These are phyloP conservation scores for Caenorhabditis sp. DNA, from an alignment of 2,888 invertebrate genomes.

Conservation along the genomic window DNA sequence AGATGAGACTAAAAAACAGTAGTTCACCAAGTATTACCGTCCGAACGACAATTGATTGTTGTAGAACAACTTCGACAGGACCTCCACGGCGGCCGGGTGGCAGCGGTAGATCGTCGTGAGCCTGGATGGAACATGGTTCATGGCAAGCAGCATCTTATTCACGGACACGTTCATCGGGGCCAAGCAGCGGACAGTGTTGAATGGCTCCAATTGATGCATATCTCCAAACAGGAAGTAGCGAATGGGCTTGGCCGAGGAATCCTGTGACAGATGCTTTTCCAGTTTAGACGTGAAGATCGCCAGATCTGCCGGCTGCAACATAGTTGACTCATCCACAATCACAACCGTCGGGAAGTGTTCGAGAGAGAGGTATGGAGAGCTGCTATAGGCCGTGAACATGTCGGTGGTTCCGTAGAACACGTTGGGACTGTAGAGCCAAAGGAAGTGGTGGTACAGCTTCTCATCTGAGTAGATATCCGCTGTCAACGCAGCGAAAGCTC, in stretches of 20 bases:
- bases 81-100: not conserved
- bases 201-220: not conserved
- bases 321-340: not conserved
- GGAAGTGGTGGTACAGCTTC: no score
- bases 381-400: not conserved
- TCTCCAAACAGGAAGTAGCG: not conserved
- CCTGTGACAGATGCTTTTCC: no score
- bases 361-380: not conserved
- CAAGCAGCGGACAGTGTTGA: not conserved
- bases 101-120: not conserved
- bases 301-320: not conserved
- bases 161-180: not conserved
- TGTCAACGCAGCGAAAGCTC: not conserved
- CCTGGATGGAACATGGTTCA: not conserved
- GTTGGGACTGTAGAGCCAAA: not conserved
- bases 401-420: not conserved
- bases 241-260: not conserved
- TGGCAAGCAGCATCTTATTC: not conserved
- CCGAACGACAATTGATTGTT: not conserved
- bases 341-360: not conserved
- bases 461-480: not conserved
- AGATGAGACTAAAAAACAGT: no score
- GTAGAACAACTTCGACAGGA: not conserved
- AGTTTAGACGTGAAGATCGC: not conserved
- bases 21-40: no score